These are phyloP conservation scores for Sarcophaga peregrina DNA, from an alignment of 1,140 invertebrate genomes.

Conservation along the genomic window DNA sequence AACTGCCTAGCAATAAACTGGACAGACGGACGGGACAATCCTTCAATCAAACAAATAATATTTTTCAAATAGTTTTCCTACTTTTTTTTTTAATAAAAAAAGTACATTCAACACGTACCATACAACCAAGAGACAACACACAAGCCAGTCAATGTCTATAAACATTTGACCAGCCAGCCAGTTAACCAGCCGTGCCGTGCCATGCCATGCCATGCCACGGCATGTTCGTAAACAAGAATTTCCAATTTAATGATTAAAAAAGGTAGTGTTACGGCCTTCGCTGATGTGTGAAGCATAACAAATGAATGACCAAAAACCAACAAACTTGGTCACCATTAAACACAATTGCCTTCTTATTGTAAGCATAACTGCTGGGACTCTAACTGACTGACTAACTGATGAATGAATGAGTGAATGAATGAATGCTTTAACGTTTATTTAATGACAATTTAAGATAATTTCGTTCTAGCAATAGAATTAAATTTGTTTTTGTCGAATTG, in stretches of 20 bases:
- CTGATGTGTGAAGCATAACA: slow-evolving; percentile 31
- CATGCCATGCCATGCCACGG: slow-evolving; percentile 9
- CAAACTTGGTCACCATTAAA: slow-evolving; percentile 25
- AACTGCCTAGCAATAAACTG: neutral
- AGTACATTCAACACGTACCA: neutral
- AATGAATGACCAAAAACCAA: neutral
- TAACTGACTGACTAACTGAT: neutral
- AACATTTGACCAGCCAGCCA: neutral
- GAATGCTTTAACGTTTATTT: neutral
- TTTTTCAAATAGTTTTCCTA: neutral
- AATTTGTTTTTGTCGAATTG: neutral
- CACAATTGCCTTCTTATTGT: neutral
- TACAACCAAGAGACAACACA: neutral
- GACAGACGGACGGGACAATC: neutral
- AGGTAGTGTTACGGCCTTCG: slow-evolving; percentile 34
- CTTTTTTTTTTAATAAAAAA: no score
- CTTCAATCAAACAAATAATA: neutral
- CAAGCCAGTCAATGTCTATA: neutral
- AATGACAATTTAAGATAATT: slow-evolving; percentile 37
- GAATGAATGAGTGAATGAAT: neutral
- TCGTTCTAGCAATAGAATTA: slow-evolving; percentile 13
- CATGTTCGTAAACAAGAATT: slow-evolving; percentile 18
- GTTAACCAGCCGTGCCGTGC: neutral
- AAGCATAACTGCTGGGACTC: neutral
- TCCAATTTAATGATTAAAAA: slow-evolving; percentile 24